Conservation (phyloP, 2,888 invertebrate genomes). For the Chesias legatella region DNA sequence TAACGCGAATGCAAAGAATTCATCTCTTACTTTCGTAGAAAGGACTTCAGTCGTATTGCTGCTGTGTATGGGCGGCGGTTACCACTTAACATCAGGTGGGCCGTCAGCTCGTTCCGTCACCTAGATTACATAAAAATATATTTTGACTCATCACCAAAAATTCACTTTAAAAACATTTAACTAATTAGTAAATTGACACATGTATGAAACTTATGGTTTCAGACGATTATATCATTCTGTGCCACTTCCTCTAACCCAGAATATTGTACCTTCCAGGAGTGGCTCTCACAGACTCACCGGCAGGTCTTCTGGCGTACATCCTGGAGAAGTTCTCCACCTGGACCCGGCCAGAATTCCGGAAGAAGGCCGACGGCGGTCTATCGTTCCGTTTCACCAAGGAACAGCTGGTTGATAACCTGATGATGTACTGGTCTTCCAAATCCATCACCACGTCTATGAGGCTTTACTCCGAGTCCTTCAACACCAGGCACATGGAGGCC, state of each 20-base stretch:
- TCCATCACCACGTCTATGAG: conserved; percentile 88
- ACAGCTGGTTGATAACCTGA: conserved; percentile 88
- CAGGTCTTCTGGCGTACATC: conserved; percentile 90
- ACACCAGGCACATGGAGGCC: conserved; percentile 35
- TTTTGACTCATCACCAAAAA: no score
- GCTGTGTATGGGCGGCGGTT: no score
- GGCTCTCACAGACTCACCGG: conserved; percentile 86
- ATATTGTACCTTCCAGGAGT: conserved; percentile 70
- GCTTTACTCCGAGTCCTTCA: conserved; percentile 85
- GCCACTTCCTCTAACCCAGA: neutral
- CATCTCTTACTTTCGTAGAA: no score
- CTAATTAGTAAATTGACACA: no score
- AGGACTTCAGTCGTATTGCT: no score
- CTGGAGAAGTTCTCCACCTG: conserved; percentile 91
- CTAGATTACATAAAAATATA: no score
- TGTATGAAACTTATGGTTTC: no score
- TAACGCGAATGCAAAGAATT: no score
- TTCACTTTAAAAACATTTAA: no score
- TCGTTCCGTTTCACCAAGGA: conserved; percentile 82
- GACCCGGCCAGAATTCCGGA: conserved; percentile 73
- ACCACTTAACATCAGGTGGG: no score
- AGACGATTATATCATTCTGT: no score
- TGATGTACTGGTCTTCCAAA: conserved; percentile 90
- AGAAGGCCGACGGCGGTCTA: conserved; percentile 84
- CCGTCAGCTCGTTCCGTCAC: no score